phyloP scores from a whole-genome alignment of 2,888 invertebrate genomes.

The Neoitamus cyanurus region DNA sequence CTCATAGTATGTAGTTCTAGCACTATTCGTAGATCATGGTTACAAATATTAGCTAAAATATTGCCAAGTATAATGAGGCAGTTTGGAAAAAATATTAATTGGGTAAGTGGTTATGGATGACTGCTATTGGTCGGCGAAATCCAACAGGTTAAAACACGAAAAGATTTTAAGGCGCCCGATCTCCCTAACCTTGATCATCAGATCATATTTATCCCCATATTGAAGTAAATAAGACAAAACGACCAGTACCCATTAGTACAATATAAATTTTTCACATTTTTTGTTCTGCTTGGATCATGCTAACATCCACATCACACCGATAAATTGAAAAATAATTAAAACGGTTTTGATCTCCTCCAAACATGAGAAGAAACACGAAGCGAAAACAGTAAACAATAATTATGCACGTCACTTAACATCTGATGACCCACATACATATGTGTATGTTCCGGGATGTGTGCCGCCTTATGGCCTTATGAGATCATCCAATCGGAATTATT shows the following conservation, averaged over 20 bases:
- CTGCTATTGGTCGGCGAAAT: background rate
- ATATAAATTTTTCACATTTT: background rate
- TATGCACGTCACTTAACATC: background rate
- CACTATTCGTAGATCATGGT: too few species aligned
- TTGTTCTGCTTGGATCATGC: background rate
- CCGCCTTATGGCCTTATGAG: background rate
- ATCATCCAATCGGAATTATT: slow-evolving; percentile 21
- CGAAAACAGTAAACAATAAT: slow-evolving; percentile 5
- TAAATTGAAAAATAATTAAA: background rate
- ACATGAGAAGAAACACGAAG: background rate
- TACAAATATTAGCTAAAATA: too few species aligned
- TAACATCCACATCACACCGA: background rate
- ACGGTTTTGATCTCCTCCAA: background rate
- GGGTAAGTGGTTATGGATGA: too few species aligned
- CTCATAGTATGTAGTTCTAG: too few species aligned
- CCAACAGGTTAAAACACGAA: background rate
- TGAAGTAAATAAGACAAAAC: background rate
- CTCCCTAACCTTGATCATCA: background rate
- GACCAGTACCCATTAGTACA: background rate
- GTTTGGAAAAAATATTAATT: too few species aligned
- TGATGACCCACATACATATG: background rate
- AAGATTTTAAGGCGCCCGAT: background rate
- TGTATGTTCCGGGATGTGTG: background rate
- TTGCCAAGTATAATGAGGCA: too few species aligned
- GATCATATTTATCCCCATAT: background rate